Evolutionary conservation across 2,113 vertebrate genomes (phyloP).

Genomic region (Halcyon malimbica): DNA sequence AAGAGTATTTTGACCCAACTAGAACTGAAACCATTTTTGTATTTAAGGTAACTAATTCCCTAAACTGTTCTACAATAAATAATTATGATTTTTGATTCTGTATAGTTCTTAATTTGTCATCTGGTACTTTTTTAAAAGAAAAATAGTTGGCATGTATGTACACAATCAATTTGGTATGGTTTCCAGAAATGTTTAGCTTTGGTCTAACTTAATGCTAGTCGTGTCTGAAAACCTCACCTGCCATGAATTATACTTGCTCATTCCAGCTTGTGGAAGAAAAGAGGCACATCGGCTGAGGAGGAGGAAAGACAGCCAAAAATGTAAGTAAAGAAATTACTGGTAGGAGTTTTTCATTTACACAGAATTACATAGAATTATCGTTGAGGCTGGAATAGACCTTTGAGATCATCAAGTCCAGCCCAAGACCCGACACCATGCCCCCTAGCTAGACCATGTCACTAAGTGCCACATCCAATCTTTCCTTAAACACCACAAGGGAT

Average conservation of each 20-base stretch:
- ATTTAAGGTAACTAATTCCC: not conserved
- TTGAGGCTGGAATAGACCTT: too few species aligned
- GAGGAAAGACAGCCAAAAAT: not conserved
- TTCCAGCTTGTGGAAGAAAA: not conserved
- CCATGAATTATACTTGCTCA: not conserved
- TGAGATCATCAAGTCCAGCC: too few species aligned
- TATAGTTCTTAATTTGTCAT: not conserved
- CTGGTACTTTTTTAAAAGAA: not conserved
- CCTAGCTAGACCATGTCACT: too few species aligned
- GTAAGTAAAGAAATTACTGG: not conserved
- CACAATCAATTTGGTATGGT: not conserved
- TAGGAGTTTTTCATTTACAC: not conserved
- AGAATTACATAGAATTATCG: too few species aligned
- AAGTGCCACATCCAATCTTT: too few species aligned
- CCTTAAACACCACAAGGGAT: too few species aligned
- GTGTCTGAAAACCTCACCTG: not conserved
- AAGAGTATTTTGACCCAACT: not conserved
- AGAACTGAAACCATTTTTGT: not conserved
- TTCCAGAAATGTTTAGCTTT: not conserved
- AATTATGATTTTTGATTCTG: not conserved
- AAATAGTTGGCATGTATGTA: not conserved
- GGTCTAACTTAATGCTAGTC: not conserved
- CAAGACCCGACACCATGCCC: too few species aligned
- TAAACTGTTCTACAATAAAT: not conserved
- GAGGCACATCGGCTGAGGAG: not conserved